phyloP scores from a whole-genome alignment of 2,888 invertebrate genomes.

The Drosophila ustulata region DNA sequence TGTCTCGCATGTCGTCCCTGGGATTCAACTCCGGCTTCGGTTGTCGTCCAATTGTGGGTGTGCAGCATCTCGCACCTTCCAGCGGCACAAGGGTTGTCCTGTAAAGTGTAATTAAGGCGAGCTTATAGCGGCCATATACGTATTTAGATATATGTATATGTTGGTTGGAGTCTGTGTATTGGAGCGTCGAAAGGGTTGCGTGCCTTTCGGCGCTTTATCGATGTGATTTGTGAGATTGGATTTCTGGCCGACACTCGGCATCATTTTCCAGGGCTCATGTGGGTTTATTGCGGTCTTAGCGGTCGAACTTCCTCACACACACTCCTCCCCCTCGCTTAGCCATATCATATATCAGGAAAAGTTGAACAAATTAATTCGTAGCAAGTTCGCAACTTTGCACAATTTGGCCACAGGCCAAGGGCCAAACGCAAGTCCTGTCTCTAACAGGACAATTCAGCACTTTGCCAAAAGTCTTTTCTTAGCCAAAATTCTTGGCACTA shows the following conservation, averaged over 20 bases:
- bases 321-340: conserved; percentile 1
- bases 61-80: conserved; percentile 17
- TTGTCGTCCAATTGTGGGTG: conserved; percentile 31
- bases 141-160: conserved; percentile 21
- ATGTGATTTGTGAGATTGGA: conserved; percentile 80
- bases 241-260: conserved; percentile 55
- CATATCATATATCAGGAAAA: conserved; percentile 52
- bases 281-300: conserved; percentile 77
- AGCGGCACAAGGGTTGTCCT: conserved; percentile 52
- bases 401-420: conserved; percentile 62
- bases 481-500: conserved; percentile 50
- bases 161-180: conserved; percentile 16
- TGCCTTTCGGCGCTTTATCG: conserved; percentile 76
- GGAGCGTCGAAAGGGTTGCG: conserved; percentile 72
- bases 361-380: conserved; percentile 74
- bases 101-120: conserved; percentile 71
- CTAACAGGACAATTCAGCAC: conserved; percentile 37
- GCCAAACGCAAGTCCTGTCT: conserved; percentile 19
- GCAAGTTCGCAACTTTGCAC: conserved; percentile 70
- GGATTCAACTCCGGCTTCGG: not conserved
- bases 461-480: conserved; percentile 51
- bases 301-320: conserved; percentile 38
- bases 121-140: conserved; percentile 73
- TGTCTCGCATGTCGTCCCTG: conserved; percentile 54
- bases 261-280: conserved; percentile 69